A percentile compares a stretch with the other conserved stretches of the same genome.
phyloP scores from a whole-genome alignment of 2,113 vertebrate genomes.

The Apistogramma diplotaenia region DNA sequence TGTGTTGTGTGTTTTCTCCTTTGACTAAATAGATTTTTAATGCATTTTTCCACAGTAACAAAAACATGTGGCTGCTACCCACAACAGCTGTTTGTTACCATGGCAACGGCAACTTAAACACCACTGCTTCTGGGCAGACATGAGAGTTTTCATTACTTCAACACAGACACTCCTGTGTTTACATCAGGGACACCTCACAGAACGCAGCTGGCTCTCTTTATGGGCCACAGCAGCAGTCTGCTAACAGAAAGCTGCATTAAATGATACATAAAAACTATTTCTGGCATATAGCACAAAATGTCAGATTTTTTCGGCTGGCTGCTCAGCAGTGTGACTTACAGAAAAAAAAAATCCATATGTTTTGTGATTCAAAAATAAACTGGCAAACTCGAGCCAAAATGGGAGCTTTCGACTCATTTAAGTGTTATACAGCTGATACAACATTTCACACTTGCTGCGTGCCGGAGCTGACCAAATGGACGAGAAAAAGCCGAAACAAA shows the following conservation, averaged over 20 bases:
- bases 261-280: constrained; percentile 19
- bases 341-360: neutral
- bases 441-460: neutral
- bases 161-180: constrained; percentile 50
- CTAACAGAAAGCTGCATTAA: constrained; percentile 1
- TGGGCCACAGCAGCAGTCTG: neutral
- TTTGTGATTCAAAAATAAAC: neutral
- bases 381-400: neutral
- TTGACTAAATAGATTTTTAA: neutral
- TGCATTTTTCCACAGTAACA: neutral
- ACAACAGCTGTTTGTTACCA: constrained; percentile 41
- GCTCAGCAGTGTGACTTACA: neutral
- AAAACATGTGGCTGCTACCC: neutral
- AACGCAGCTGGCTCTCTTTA: constrained; percentile 18
- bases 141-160: constrained; percentile 39
- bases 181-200: constrained; percentile 44
- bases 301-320: neutral
- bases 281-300: constrained; percentile 5
- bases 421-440: neutral
- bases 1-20: neutral
- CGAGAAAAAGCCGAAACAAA: neutral
- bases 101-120: constrained; percentile 53
- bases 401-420: neutral
- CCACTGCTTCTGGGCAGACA: constrained; percentile 24
- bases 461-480: constrained; percentile 9